phyloP scores from a whole-genome alignment of 2,888 invertebrate species.

The Nesidiocoris tenuis region DNA sequence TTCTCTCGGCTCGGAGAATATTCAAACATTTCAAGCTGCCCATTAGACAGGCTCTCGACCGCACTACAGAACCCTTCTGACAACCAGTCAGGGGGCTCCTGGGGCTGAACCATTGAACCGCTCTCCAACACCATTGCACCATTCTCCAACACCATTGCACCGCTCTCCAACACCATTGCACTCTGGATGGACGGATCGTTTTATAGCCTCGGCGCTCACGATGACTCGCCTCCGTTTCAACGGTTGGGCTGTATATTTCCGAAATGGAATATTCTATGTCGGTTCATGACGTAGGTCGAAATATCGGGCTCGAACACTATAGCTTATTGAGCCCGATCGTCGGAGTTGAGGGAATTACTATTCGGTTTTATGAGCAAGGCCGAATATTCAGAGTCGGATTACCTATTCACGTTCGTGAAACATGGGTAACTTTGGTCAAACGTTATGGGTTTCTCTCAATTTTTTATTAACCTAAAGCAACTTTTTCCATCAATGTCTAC shows the following conservation, averaged over 20 bases:
- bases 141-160: neutral
- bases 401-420: too few relatives aligned
- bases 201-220: neutral
- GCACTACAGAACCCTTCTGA: neutral
- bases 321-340: too few relatives aligned
- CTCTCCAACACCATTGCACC: neutral
- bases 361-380: too few relatives aligned
- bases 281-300: too few relatives aligned
- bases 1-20: neutral
- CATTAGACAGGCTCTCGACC: neutral
- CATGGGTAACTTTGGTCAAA: too few relatives aligned
- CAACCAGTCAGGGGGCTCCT: neutral
- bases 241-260: neutral
- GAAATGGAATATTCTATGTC: neutral
- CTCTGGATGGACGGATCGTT: neutral
- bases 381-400: too few relatives aligned
- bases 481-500: too few relatives aligned
- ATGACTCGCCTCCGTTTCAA: neutral
- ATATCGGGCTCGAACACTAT: too few relatives aligned
- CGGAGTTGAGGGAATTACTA: too few relatives aligned
- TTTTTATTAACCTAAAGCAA: too few relatives aligned
- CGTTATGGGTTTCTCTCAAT: too few relatives aligned
- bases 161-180: neutral
- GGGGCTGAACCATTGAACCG: neutral
- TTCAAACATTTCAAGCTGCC: neutral